A percentile compares a stretch with the other conserved stretches of the same genome.
These are phyloP conservation scores for Parasteatoda lunata DNA, from an alignment of 2,888 invertebrate genomes.

Conservation along the genomic window DNA sequence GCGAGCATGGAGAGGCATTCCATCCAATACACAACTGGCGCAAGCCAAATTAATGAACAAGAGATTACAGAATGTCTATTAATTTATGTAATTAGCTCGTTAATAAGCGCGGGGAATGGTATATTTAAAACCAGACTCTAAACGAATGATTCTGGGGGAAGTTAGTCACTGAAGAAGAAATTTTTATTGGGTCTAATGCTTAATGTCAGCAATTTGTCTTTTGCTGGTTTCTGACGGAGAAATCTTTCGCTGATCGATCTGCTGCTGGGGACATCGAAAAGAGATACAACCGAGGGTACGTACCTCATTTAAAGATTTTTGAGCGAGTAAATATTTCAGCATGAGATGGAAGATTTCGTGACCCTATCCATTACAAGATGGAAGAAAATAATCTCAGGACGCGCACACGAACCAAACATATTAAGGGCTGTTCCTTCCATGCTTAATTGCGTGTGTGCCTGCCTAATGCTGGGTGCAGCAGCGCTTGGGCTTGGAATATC, in stretches of 20 bases:
- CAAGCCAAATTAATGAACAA: slow-evolving; percentile 37
- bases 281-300: background rate
- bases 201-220: slow-evolving; percentile 45
- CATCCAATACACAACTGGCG: slow-evolving; percentile 22
- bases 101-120: slow-evolving; percentile 54
- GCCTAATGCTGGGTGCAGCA: slow-evolving; percentile 16
- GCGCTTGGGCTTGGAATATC: background rate
- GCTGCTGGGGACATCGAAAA: background rate
- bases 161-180: slow-evolving; percentile 32
- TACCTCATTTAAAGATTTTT: slow-evolving; percentile 41
- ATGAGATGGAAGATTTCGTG: slow-evolving; percentile 37
- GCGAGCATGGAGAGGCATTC: background rate
- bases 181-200: slow-evolving; percentile 46
- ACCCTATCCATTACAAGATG: slow-evolving; percentile 63
- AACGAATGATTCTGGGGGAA: slow-evolving; percentile 3
- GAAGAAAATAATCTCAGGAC: slow-evolving; percentile 60
- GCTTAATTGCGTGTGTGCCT: slow-evolving; percentile 61
- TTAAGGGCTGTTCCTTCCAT: slow-evolving; percentile 37
- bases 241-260: slow-evolving; percentile 20
- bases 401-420: slow-evolving; percentile 66
- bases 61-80: slow-evolving; percentile 37
- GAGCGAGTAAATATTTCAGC: slow-evolving; percentile 6
- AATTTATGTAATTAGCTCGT: slow-evolving; percentile 53
- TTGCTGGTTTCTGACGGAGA: background rate
- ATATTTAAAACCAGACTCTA: slow-evolving; percentile 34